Evolutionary conservation across 2,888 invertebrate species (phyloP).

Genomic region (Drosophila kanekoi): DNA sequence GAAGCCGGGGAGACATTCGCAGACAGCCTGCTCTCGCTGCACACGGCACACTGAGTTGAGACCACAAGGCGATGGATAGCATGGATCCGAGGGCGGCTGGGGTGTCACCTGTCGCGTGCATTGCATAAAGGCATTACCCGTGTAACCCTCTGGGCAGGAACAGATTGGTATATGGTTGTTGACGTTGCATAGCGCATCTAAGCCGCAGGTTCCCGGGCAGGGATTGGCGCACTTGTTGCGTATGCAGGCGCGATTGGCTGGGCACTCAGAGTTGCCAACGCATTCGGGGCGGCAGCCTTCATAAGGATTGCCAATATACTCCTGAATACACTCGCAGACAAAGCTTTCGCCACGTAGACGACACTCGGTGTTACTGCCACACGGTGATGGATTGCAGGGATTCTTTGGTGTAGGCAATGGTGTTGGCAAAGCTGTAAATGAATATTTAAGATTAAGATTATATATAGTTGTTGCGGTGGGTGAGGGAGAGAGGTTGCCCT

Average conservation of each 20-base stretch:
- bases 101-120: slow-evolving; percentile 84
- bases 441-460: slow-evolving; percentile 8
- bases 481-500: slow-evolving; percentile 7
- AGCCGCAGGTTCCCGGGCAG: slow-evolving; percentile 92
- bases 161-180: slow-evolving; percentile 90
- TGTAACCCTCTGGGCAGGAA: slow-evolving; percentile 87
- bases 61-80: slow-evolving; percentile 91
- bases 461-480: neutral
- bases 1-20: slow-evolving; percentile 91
- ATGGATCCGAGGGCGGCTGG: slow-evolving; percentile 86
- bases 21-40: slow-evolving; percentile 87
- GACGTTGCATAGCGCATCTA: slow-evolving; percentile 91
- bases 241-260: slow-evolving; percentile 92
- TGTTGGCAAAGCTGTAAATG: slow-evolving; percentile 65
- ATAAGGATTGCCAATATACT: slow-evolving; percentile 91
- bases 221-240: slow-evolving; percentile 93
- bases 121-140: slow-evolving; percentile 88
- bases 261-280: slow-evolving; percentile 93
- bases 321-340: slow-evolving; percentile 87
- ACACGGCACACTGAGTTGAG: slow-evolving; percentile 90
- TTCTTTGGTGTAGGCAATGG: slow-evolving; percentile 84
- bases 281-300: slow-evolving; percentile 93
- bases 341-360: slow-evolving; percentile 86
- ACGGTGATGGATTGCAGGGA: slow-evolving; percentile 90
- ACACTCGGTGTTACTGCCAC: slow-evolving; percentile 90